Conservation (phyloP, 2,888 invertebrate genomes). For the Drosophila vallismaia region DNA sequence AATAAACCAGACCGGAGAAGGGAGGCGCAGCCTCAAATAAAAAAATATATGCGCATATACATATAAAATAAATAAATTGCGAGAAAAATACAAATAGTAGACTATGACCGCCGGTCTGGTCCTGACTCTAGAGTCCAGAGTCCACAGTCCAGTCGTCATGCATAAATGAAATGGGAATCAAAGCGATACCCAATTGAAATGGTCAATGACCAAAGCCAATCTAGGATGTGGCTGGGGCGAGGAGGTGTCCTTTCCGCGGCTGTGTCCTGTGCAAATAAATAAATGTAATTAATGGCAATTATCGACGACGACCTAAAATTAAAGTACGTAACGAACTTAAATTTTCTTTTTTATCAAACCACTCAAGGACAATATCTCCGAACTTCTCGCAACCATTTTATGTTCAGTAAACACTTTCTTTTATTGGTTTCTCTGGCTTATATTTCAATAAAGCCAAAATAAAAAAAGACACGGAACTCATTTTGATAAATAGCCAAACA, state of each 20-base stretch:
- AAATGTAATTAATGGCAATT: constrained; percentile 80
- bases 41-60: constrained; percentile 30
- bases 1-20: constrained; percentile 54
- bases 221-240: constrained; percentile 22
- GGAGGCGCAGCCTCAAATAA: constrained; percentile 15
- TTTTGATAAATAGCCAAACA: constrained; percentile 71
- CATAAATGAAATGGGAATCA: constrained; percentile 77
- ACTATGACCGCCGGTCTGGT: constrained; percentile 33
- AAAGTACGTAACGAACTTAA: constrained; percentile 32
- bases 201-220: constrained; percentile 57
- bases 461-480: constrained; percentile 43
- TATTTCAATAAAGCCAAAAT: constrained; percentile 37
- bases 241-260: constrained; percentile 26
- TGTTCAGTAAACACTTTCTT: constrained; percentile 45
- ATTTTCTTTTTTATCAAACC: background rate
- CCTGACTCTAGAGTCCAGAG: background rate
- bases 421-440: constrained; percentile 21
- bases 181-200: constrained; percentile 76
- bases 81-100: constrained; percentile 68
- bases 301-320: constrained; percentile 71
- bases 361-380: background rate
- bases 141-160: constrained; percentile 45
- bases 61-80: constrained; percentile 51
- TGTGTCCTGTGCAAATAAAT: constrained; percentile 69
- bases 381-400: background rate